Evolutionary conservation across 2,797 vertebrate species (phyloP).

Genomic region (Synaphobranchus kaupii): DNA sequence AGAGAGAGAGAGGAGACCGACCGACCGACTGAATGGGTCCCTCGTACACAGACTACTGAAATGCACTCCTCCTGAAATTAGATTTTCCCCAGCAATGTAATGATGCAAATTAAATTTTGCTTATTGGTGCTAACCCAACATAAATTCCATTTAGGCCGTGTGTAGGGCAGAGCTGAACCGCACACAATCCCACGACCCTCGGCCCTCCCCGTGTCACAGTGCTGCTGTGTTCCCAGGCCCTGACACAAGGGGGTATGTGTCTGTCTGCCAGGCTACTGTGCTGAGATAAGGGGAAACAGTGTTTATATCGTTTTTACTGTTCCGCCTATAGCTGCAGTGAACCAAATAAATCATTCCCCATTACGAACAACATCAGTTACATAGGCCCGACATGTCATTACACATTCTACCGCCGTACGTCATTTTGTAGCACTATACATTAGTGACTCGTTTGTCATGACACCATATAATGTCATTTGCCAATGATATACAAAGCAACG

Average conservation of each 20-base stretch:
- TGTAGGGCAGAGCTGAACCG: slow-evolving; percentile 37
- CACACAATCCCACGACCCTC: slow-evolving; percentile 29
- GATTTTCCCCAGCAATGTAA: slow-evolving; percentile 73
- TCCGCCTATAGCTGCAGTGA: slow-evolving; percentile 30
- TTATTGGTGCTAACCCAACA: slow-evolving; percentile 75
- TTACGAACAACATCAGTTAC: neutral
- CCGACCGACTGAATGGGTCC: neutral
- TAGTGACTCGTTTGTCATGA: neutral
- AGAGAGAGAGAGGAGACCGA: slow-evolving; percentile 26
- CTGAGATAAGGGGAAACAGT: slow-evolving; percentile 27
- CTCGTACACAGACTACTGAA: slow-evolving; percentile 58
- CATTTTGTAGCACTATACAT: neutral
- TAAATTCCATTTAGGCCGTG: slow-evolving; percentile 73
- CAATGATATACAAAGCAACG: neutral
- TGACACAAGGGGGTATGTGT: slow-evolving; percentile 25
- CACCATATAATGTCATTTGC: neutral
- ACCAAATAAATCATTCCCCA: neutral
- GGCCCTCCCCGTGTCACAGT: neutral
- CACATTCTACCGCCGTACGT: neutral
- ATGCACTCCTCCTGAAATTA: slow-evolving; percentile 69
- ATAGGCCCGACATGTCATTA: neutral
- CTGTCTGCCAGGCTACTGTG: slow-evolving; percentile 40
- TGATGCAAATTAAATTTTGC: slow-evolving; percentile 73
- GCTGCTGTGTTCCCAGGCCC: slow-evolving; percentile 21
- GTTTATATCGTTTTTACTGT: slow-evolving; percentile 44